Base-by-base conservation (phyloP, 2,113 vertebrate species). In the Gadus chalcogrammus region DNA sequence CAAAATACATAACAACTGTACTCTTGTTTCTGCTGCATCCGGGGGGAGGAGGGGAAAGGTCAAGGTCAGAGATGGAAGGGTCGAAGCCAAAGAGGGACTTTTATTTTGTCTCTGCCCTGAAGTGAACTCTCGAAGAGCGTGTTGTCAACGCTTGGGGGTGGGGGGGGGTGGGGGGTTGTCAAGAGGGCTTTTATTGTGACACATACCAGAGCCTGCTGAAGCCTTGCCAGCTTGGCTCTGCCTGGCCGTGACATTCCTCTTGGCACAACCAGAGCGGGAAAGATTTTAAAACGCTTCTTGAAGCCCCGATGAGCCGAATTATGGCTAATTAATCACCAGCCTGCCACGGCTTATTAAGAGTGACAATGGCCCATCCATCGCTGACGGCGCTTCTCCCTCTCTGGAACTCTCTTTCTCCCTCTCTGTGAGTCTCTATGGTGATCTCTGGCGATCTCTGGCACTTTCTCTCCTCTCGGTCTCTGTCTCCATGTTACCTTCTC, bases 241-340 rank as follows among this genome's bases (percentile, higher is more conserved):
- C 69, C 66, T 61, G 84, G 77, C 78, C 72, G 75, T 88, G 87
- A 88, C 85, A 80, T 90, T 86, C 87, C 90, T 88, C 61, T 74
- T 83, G 86, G 85, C 86, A 70, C 64, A 84, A 66, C 76, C n/a
- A 73, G 65, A 64, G 77, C 66, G 76, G 38, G 79, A 83, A 59
- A 80, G 76, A 81, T 76, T 82, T 78, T 72, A 69, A 76, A 85
- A 83, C 70, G 67, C 77, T 65, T 73, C 75, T 85, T 75, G 70
- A 84, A 81, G 79, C 84, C 75, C 75, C 73, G 75, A 82, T 69
- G 79, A 88, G 82, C 82, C 81, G 38, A 86, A 86, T 87, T 81
- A 85, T 76, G 70, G 79, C 82, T 91, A 87, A 91, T 89, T 88
- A 88, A 85, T 83, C 84, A 82, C 72, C 78, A 74, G 71, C 70